Evolutionary conservation across 2,113 vertebrate genomes (phyloP).

Genomic region (Pleuronectes platessa): DNA sequence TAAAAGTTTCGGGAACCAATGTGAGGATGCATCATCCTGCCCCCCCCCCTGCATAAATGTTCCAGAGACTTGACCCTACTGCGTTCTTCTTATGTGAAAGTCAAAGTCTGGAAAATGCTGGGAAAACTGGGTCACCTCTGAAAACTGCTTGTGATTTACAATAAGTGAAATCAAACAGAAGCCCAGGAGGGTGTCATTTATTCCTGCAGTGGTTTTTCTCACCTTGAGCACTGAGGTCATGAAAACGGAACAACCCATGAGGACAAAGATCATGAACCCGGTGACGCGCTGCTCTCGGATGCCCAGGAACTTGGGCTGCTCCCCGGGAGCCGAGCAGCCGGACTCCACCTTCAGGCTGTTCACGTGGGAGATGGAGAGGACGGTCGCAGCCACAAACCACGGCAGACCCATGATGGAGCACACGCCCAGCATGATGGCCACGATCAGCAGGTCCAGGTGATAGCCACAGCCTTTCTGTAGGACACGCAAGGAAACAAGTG

Average conservation of each 20-base stretch:
- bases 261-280: slow-evolving; percentile 92
- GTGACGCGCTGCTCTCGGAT: slow-evolving; percentile 95
- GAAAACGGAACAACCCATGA: slow-evolving; percentile 96
- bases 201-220: slow-evolving; percentile 22
- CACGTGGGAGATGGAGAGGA: slow-evolving; percentile 95
- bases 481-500: slow-evolving; percentile 13
- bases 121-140: too few species aligned
- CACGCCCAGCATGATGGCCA: slow-evolving; percentile 91
- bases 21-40: too few species aligned
- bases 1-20: too few species aligned
- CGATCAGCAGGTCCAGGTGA: slow-evolving; percentile 93
- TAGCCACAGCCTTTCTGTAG: slow-evolving; percentile 97
- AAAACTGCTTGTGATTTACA: background rate
- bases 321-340: slow-evolving; percentile 93
- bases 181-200: background rate
- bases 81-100: too few species aligned
- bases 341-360: slow-evolving; percentile 98
- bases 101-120: too few species aligned
- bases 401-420: slow-evolving; percentile 96
- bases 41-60: too few species aligned
- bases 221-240: slow-evolving; percentile 96
- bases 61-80: too few species aligned
- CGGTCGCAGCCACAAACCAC: slow-evolving; percentile 96
- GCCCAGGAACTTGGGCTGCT: slow-evolving; percentile 95
- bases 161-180: background rate